Base-by-base conservation (phyloP, 2,113 vertebrate genomes). In the Arizona elegans region DNA sequence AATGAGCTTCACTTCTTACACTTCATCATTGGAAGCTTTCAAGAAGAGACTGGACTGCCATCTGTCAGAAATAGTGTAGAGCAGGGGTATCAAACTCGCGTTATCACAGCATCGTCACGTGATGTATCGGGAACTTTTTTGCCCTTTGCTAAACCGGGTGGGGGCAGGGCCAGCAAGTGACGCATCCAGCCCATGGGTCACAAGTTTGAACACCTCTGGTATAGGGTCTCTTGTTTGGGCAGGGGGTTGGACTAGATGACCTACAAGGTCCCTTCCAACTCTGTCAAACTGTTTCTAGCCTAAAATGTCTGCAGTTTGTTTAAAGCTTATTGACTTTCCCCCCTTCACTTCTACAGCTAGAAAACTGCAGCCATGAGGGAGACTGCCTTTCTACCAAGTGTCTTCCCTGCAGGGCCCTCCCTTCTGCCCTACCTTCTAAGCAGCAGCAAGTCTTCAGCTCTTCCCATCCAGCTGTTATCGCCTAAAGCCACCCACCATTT, bases 31-130 rank as follows among this genome's bases (percentile, higher is more conserved):
- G 23, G 23, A 59, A 59, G 21, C 58, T 59, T 59, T 59, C 58
- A 59, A 59, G 58, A 59, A 59, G 23, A 59, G 58, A 59, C 2
- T 24, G 2, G 58, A 24, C 23, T 59, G 58, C 58, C 58, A 59
- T 59, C 23, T 24, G 21, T 59, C 58, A 59, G 58, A 59, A 59
- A 59, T 58, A 7, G 56, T 23, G 56, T 2, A 23, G 56, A 21
- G 11, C 11, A 53, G 10, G 53, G 53, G 8, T 53, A 11, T 13
- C 2, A 53, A 53, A 53, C 53, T 53, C 1, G 11, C 11, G 2
- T 53, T 11, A 2, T 53, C 53, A 53, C 53, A 0, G 10, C 0
- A 11, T 1, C 0, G 11, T 53, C 53, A 53, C 2, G 11, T 53
- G 53, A 53, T 1, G 2, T 53, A 53, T 53, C 10, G 3, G 53